Percentiles rank a stretch among this genome's conserved stretches.
Conservation (phyloP, 2,888 invertebrate genomes). For the Temnothorax unifasciatus region DNA sequence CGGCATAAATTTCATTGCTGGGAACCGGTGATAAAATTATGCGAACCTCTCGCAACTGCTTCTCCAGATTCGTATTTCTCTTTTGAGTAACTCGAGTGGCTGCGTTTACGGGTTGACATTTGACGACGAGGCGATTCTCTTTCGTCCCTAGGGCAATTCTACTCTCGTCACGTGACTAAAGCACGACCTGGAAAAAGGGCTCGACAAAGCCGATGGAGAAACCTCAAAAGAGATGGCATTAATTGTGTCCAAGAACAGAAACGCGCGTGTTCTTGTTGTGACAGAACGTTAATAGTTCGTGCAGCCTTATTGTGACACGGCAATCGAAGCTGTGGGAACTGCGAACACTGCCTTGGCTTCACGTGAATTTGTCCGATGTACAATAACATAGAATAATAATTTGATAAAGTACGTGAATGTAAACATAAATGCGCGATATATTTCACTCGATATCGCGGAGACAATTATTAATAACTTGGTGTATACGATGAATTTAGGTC, state of each 20-base stretch:
- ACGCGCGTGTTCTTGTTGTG: slow-evolving; percentile 46
- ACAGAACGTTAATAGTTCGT: slow-evolving; percentile 63
- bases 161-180: slow-evolving; percentile 67
- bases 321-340: slow-evolving; percentile 66
- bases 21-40: slow-evolving; percentile 37
- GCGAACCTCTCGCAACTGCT: slow-evolving; percentile 21
- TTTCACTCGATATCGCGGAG: background rate
- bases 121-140: slow-evolving; percentile 74
- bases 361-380: background rate
- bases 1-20: slow-evolving; percentile 20
- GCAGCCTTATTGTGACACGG: slow-evolving; percentile 58
- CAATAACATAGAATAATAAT: background rate
- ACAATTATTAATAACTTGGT: slow-evolving; percentile 3
- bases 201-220: slow-evolving; percentile 60
- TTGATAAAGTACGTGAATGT: background rate
- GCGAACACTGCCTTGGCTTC: slow-evolving; percentile 9
- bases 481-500: slow-evolving; percentile 13
- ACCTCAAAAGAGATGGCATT: slow-evolving; percentile 63
- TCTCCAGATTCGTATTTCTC: slow-evolving; percentile 71
- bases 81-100: slow-evolving; percentile 77
- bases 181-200: slow-evolving; percentile 56
- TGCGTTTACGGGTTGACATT: slow-evolving; percentile 73
- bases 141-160: slow-evolving; percentile 69
- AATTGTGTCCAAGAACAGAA: slow-evolving; percentile 65
- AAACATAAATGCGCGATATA: background rate